Evolutionary conservation across 1,140 invertebrate species (phyloP).

Genomic region (Tetraneura akinire): DNA sequence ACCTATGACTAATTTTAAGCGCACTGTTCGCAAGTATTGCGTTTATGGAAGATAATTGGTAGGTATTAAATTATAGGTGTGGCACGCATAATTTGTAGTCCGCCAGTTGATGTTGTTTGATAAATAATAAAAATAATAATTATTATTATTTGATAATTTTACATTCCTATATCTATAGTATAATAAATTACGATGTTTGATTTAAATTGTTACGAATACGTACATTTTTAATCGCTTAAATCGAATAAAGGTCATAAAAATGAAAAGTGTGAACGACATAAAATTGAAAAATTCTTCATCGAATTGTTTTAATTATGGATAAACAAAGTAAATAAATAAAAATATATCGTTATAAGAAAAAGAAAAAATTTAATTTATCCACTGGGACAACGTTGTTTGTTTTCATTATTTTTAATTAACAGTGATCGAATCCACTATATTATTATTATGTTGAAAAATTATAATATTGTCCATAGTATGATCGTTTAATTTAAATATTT

Average conservation of each 20-base stretch:
- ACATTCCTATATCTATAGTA: too few relatives aligned
- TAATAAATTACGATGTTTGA: neutral
- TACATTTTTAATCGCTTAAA: neutral
- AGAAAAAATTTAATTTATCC: too few relatives aligned
- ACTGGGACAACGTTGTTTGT: too few relatives aligned
- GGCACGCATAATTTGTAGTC: conserved; percentile 1
- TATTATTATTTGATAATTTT: too few relatives aligned
- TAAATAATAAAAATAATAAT: neutral
- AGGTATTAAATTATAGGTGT: conserved; percentile 13
- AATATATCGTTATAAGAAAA: too few relatives aligned
- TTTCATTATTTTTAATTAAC: too few relatives aligned
- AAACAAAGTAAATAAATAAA: too few relatives aligned
- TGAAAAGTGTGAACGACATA: neutral
- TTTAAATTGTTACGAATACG: neutral
- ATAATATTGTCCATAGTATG: too few relatives aligned
- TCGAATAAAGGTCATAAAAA: neutral
- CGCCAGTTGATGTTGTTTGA: neutral
- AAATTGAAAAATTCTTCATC: neutral
- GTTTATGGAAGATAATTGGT: conserved; percentile 18
- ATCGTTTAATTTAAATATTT: too few relatives aligned
- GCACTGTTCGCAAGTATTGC: neutral
- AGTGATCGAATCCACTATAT: too few relatives aligned
- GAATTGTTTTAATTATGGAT: neutral
- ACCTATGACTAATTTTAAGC: conserved; percentile 10
- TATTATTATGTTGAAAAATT: too few relatives aligned